Conservation (phyloP, 2,113 vertebrate genomes). For the Salvelinus fontinalis region DNA sequence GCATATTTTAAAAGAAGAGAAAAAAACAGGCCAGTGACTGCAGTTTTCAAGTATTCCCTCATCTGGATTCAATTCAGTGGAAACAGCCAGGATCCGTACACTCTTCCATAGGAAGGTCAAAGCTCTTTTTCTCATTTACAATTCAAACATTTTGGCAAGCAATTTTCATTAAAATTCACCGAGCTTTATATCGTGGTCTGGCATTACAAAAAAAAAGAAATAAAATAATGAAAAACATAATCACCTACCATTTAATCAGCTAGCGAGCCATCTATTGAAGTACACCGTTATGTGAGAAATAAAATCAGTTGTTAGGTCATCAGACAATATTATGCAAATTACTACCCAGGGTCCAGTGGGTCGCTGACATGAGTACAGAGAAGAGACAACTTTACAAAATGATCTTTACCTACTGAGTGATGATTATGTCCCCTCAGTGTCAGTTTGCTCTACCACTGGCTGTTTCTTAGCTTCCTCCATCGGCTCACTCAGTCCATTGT, state of each 20-base stretch:
- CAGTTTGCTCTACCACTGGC: conserved; percentile 99
- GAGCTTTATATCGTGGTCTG: conserved; percentile 76
- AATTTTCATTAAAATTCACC: conserved; percentile 67
- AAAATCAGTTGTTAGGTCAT: conserved; percentile 84
- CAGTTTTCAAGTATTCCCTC: conserved; percentile 82
- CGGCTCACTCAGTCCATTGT: conserved; percentile 91
- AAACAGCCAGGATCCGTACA: conserved; percentile 85
- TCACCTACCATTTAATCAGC: conserved; percentile 88
- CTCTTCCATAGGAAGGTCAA: conserved; percentile 99
- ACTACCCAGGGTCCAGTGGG: conserved; percentile 83
- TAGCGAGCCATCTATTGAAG: conserved; percentile 92
- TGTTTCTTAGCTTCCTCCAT: conserved; percentile 92
- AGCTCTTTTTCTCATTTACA: conserved; percentile 72
- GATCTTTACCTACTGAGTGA: conserved; percentile 99
- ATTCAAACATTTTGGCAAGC: conserved; percentile 76
- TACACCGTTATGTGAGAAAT: conserved; percentile 93
- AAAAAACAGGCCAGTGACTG: conserved; percentile 82
- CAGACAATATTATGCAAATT: conserved; percentile 85
- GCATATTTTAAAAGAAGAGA: conserved; percentile 80
- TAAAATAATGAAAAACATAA: conserved; percentile 70
- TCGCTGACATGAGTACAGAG: conserved; percentile 96
- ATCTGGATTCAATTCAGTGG: conserved; percentile 80
- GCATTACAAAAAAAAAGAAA: conserved; percentile 79
- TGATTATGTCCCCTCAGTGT: conserved; percentile 99
- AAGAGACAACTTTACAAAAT: conserved; percentile 99